phyloP scores from a whole-genome alignment of 2,113 vertebrate genomes.

The Mesocricetus auratus region DNA sequence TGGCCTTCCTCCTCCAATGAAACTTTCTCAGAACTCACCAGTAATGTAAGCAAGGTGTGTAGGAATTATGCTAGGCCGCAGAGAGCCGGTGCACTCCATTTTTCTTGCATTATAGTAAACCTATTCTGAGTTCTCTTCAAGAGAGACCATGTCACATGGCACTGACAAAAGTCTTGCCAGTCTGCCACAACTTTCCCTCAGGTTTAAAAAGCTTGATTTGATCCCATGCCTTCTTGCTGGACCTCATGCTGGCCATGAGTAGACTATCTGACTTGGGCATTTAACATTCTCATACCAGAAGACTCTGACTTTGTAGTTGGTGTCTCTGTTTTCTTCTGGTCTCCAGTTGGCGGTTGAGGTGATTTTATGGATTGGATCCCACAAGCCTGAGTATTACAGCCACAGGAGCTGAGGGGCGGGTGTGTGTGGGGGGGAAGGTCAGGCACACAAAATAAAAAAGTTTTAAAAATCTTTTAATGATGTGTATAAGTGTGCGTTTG shows the following conservation, averaged over 20 bases:
- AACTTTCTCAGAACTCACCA: not conserved
- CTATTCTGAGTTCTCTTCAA: not conserved
- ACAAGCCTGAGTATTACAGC: not conserved
- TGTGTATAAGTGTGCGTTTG: not conserved
- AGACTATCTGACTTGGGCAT: not conserved
- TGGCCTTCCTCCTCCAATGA: not conserved
- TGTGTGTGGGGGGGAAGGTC: too few species aligned
- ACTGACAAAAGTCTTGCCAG: not conserved
- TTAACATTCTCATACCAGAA: not conserved
- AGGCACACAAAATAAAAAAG: not conserved
- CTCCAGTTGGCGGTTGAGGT: not conserved
- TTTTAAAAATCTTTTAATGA: not conserved
- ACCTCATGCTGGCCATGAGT: not conserved
- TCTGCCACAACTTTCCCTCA: not conserved
- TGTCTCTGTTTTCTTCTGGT: not conserved
- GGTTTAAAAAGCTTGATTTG: not conserved
- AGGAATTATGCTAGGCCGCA: not conserved
- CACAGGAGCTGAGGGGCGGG: not conserved
- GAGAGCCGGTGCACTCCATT: not conserved
- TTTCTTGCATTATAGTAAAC: not conserved
- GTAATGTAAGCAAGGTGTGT: too few species aligned
- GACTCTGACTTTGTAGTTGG: not conserved
- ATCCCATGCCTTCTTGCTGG: not conserved
- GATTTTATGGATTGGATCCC: not conserved
- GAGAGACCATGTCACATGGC: not conserved